Percentiles rank a stretch among this genome's conserved stretches.
Evolutionary conservation across 23 tunicate genomes (phyloP).

Genomic region (Phallusia fumigata): DNA sequence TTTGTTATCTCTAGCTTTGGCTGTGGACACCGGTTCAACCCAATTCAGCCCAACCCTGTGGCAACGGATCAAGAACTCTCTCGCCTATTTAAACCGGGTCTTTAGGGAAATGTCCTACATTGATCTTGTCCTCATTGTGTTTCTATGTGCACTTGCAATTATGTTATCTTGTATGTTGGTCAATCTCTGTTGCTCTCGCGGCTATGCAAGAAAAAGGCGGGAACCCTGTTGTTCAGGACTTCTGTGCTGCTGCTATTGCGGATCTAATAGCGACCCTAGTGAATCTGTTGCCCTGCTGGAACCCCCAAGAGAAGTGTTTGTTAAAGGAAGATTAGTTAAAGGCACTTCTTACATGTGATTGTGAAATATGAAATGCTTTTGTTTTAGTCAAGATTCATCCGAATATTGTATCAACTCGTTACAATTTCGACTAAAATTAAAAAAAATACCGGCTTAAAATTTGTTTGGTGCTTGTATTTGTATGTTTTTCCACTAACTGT

Average conservation of each 20-base stretch:
- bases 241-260: conserved; percentile 1
- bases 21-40: conserved; percentile 5
- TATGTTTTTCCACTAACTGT: no score
- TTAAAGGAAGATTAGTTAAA: not conserved
- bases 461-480: no score
- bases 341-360: not conserved
- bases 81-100: conserved; percentile 22
- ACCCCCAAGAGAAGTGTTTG: not conserved
- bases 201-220: not conserved
- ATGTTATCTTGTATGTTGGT: not conserved
- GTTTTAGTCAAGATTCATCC: no score
- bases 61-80: conserved; percentile 20
- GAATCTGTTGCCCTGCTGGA: conserved; percentile 7
- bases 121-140: not conserved
- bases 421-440: no score
- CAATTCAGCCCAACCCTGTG: conserved; percentile 28
- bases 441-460: no score
- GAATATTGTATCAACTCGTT: no score
- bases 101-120: conserved; percentile 8
- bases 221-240: not conserved
- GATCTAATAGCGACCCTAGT: not conserved
- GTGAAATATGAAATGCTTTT: no score
- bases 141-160: not conserved
- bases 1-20: not conserved
- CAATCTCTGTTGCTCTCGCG: not conserved